Evolutionary conservation across 2,797 vertebrate species (phyloP), one percentile per base, ranked within the genome.

Genomic region (Mormyrus hasselquistii): DNA sequence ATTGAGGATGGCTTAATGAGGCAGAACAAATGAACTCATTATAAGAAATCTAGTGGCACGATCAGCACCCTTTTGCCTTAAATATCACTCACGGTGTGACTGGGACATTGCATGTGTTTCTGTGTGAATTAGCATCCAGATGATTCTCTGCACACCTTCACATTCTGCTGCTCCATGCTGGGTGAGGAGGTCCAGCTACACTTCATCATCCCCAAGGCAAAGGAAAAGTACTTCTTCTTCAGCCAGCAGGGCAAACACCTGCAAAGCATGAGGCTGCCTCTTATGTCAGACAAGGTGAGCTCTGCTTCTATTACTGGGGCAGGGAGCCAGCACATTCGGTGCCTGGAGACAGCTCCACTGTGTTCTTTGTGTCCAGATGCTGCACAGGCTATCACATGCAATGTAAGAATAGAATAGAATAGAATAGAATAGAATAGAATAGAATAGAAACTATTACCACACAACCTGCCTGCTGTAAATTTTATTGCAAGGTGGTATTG

Each of bases 181-280:
- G 99, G 98, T 90, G 98, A 99, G 93, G 98, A 99, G 93, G 96
- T 99, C 90, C 98, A 99, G 93, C 97, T 99, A 91, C 98, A 99
- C 94, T 99, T 99, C 92, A 97, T 99, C 94, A 99, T 99, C 91
- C 99, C 99, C 49, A 99, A 99, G 93, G 96, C 97, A 94, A 99
- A 99, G 95, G 98, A 99, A 94, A 96, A 94, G 90, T 96, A 99
- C 93, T 99, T 99, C 95, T 95, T 99, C 91, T 99, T 99, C 96
- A 98, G 97, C 93, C 97, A 98, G 92, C 97, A 99, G 93, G 99
- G 98, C 87, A 97, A 95, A 89, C 97, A 98, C 90, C 94, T 99
- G 62, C 98, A 99, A 94, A 99, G 98, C 94, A 97, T 99, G 97
- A 94, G 96, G 47, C 97, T 99, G 89, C 97, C 98, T 2, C 96